Evolutionary conservation across 2,797 vertebrate genomes (phyloP), one percentile per base, ranked within the genome.

Genomic region (Diplodus puntazzo): DNA sequence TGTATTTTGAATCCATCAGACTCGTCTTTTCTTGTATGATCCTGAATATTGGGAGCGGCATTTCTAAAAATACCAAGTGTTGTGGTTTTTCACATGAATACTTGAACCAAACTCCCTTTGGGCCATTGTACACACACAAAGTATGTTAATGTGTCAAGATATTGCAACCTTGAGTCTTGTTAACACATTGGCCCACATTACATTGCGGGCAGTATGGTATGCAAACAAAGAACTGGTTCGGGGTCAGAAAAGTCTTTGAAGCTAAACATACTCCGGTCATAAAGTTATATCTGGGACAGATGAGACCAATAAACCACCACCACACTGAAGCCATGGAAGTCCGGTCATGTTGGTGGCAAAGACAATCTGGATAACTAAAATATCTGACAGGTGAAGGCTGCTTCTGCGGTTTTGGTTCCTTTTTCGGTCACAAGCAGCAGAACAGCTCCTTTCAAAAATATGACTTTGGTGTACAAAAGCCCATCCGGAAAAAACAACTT

Each of bases 31-130:
- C 85, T 87, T 81, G 63, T 82, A 82, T 74, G n/a, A 71, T 89
- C 79, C 69, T 82, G 55, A 85, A 85, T 84, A 89, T 87, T 48
- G 80, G 53, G 79, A 87, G 88, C 42, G 68, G 80, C 73, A 48
- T 74, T 86, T 88, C 89, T 88, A 90, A 92, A 92, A 92, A 92
- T 91, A 92, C 76, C 63, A 25, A 54, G 85, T 73, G 18, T 67
- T 82, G 86, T 59, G 81, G 77, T 75, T 88, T 90, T 83, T 90
- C 65, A 82, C 81, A 87, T 87, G 79, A 88, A 84, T 61, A 48
- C 75, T 65, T 5, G 27, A 87, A 87, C 80, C 77, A 34, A 84
- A 76, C 68, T 69, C 75, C 76, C 63, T 77, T 73, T 2, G 53
- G 81, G 71, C 53, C 66, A 43, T 59, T 57, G 69, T 72, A 67